Conservation (phyloP, 2,797 vertebrate genomes). For the Pipistrellus kuhlii region DNA sequence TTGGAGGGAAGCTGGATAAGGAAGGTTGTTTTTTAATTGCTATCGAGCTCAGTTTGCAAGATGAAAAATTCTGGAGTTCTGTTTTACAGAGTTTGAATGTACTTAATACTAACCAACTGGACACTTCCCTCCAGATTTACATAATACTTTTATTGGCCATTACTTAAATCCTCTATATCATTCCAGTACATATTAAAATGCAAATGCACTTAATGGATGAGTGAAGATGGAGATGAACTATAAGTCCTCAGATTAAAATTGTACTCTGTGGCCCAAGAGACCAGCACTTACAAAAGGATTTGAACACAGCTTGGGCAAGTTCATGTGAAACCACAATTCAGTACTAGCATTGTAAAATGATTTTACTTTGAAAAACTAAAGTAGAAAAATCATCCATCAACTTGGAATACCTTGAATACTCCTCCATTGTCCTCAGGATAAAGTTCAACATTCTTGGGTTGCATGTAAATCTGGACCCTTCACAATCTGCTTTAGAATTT, state of each 20-base stretch:
- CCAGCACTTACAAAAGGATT: not conserved
- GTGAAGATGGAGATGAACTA: not conserved
- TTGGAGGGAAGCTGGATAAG: rapidly evolving
- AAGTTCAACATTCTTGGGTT: not conserved
- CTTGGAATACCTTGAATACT: not conserved
- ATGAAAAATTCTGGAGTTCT: not conserved
- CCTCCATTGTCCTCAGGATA: not conserved
- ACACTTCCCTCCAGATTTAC: not conserved
- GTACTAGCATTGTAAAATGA: not conserved
- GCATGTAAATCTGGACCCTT: not conserved
- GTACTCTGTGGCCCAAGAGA: not conserved
- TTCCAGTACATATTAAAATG: conserved; percentile 42
- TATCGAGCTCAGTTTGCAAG: not conserved
- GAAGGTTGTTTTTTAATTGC: not conserved
- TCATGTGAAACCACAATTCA: not conserved
- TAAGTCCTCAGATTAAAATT: not conserved
- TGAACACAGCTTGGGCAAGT: not conserved
- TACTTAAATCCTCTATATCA: conserved; percentile 11
- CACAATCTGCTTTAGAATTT: not conserved
- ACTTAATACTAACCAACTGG: not conserved
- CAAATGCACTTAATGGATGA: conserved; percentile 14
- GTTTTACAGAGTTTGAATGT: not conserved
- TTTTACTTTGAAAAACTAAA: not conserved
- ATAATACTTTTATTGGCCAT: not conserved
- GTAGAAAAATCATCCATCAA: not conserved